Evolutionary conservation across 2,113 vertebrate species (phyloP).

Genomic region (Zosterops pallidus): DNA sequence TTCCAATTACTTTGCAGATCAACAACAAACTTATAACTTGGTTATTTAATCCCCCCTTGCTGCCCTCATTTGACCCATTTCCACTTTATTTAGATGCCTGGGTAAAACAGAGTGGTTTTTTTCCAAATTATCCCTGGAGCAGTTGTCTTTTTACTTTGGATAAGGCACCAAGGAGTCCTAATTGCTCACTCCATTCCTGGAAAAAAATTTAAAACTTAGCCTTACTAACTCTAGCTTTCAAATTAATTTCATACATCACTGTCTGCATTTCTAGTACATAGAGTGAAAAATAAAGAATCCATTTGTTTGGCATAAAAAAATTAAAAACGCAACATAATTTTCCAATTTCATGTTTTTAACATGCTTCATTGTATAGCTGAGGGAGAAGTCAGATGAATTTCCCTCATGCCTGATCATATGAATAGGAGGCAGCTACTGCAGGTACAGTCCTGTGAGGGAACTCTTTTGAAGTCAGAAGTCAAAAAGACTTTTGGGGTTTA

Average conservation of each 20-base stretch:
- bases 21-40: neutral
- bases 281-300: neutral
- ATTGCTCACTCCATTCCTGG: neutral
- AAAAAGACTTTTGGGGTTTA: slow-evolving; percentile 24
- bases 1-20: neutral
- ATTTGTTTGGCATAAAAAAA: neutral
- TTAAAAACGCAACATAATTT: neutral
- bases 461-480: slow-evolving; percentile 51
- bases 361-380: neutral
- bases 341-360: neutral
- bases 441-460: neutral
- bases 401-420: slow-evolving; percentile 41
- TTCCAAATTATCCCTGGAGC: neutral
- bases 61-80: neutral
- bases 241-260: neutral
- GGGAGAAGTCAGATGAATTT: slow-evolving; percentile 51
- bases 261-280: neutral
- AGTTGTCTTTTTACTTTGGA: neutral
- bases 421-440: neutral
- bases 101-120: neutral
- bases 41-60: neutral
- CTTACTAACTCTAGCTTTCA: neutral
- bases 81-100: neutral
- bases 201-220: neutral
- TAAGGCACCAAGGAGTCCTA: neutral